These are phyloP conservation scores for Archilochus colubris DNA, from an alignment of 2,113 vertebrate genomes.

Conservation along the genomic window DNA sequence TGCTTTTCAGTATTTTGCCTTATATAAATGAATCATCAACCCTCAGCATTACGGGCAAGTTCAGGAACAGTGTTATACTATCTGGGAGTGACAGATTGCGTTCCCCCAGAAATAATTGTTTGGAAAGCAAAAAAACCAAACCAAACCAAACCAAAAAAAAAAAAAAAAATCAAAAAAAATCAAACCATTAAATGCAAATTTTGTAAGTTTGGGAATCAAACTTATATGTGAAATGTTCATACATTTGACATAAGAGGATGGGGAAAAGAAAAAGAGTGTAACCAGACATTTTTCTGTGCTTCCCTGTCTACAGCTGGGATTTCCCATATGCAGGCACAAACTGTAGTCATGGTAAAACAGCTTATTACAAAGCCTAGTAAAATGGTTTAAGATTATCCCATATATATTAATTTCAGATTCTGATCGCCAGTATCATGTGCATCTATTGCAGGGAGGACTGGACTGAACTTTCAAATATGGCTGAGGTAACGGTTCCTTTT, in stretches of 20 bases:
- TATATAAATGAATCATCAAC: background rate
- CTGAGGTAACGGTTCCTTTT: slow-evolving; percentile 82
- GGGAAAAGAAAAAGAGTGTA: background rate
- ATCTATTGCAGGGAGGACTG: slow-evolving; percentile 88
- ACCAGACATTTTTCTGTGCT: background rate
- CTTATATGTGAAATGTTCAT: background rate
- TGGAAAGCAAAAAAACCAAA: background rate
- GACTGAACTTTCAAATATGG: slow-evolving; percentile 87
- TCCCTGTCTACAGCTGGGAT: background rate
- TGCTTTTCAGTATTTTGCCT: background rate
- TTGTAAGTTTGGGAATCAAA: background rate
- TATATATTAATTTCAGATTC: slow-evolving; percentile 75
- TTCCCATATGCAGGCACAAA: background rate
- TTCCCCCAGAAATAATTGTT: background rate
- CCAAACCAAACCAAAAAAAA: no score
- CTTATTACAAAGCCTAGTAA: background rate
- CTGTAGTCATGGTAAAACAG: background rate
- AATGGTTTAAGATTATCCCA: background rate
- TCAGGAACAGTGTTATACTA: background rate
- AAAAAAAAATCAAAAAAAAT: no score
- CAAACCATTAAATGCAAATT: background rate
- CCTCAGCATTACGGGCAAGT: background rate
- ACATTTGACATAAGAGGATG: background rate
- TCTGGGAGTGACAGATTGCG: background rate
- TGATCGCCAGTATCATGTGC: slow-evolving; percentile 94